A percentile compares a stretch with the other conserved stretches of the same genome.
These are phyloP conservation scores for Gallinago paraguaiae DNA, from an alignment of 2,113 vertebrate species.

Conservation along the genomic window DNA sequence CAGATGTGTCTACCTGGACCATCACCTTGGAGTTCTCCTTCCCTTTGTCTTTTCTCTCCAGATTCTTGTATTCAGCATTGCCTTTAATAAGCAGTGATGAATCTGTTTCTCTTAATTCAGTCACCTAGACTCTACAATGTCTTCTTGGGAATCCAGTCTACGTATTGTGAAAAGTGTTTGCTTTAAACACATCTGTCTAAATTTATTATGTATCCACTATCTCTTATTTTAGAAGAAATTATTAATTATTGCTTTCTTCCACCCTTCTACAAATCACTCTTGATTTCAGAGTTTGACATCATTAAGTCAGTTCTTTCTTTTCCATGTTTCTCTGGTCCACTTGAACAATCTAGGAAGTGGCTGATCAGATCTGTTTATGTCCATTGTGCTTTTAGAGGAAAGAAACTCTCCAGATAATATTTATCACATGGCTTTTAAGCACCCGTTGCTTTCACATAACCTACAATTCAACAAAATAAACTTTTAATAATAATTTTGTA, in stretches of 20 bases:
- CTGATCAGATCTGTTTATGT: neutral
- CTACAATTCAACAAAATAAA: neutral
- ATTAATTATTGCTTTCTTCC: neutral
- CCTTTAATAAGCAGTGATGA: neutral
- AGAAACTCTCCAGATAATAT: neutral
- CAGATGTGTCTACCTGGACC: neutral
- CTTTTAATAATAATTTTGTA: neutral
- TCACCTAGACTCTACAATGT: neutral
- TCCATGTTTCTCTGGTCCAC: neutral
- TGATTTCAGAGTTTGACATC: neutral
- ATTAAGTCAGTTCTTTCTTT: neutral
- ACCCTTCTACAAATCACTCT: neutral
- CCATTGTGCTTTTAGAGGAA: neutral
- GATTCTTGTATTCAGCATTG: neutral
- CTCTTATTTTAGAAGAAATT: neutral
- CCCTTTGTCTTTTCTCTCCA: neutral
- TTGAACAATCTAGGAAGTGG: fast-evolving
- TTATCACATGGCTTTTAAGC: neutral
- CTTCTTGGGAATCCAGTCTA: neutral
- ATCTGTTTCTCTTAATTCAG: neutral
- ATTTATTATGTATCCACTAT: neutral
- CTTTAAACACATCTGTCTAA: neutral
- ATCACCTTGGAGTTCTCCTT: neutral
- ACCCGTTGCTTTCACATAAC: neutral
- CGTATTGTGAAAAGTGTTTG: neutral